Evolutionary conservation across 2,888 invertebrate genomes (phyloP).

Genomic region (Drosophila cyrtoloma): DNA sequence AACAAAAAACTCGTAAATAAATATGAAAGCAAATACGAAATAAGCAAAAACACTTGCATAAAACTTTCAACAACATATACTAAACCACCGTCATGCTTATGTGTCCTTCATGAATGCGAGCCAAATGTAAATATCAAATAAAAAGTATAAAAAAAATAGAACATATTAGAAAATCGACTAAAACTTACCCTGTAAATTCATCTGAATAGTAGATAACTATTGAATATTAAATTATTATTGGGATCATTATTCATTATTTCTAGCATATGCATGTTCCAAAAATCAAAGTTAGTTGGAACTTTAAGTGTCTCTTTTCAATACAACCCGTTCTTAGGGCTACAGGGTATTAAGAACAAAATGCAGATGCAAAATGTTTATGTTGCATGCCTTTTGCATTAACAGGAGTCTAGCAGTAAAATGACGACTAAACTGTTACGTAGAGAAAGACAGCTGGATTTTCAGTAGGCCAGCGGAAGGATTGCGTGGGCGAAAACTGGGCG

Average conservation of each 20-base stretch:
- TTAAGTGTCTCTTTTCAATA: neutral
- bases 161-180: neutral
- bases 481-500: neutral
- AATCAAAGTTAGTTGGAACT: neutral
- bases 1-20: constrained; percentile 30
- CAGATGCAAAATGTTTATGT: constrained; percentile 24
- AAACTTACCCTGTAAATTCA: constrained; percentile 5
- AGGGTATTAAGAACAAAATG: constrained; percentile 36
- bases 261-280: neutral
- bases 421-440: constrained; percentile 37
- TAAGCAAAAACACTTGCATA: constrained; percentile 55
- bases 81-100: constrained; percentile 15
- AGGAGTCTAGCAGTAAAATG: constrained; percentile 29
- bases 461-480: constrained; percentile 30
- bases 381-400: constrained; percentile 57
- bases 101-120: constrained; percentile 45
- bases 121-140: constrained; percentile 55
- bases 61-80: constrained; percentile 24
- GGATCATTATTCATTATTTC: neutral
- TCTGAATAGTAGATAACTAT: neutral
- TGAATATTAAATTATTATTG: neutral
- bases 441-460: constrained; percentile 33
- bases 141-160: constrained; percentile 2
- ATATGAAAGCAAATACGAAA: constrained; percentile 28
- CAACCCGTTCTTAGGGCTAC: neutral